Base-by-base conservation (phyloP, 2,797 vertebrate genomes). In the Gymnoscopelus microlampas region DNA sequence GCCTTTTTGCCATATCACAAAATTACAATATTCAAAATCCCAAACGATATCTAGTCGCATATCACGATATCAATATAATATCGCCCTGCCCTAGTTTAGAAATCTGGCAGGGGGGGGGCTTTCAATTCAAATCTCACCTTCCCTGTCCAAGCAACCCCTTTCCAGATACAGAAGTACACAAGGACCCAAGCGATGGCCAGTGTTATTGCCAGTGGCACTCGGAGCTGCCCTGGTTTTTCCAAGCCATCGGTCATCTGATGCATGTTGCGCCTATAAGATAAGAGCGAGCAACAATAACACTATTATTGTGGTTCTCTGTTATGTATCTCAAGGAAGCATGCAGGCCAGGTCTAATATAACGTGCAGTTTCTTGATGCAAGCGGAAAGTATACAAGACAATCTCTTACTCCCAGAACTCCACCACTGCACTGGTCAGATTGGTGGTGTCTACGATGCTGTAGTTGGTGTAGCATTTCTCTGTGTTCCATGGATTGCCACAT, bases 121-220 rank as follows among this genome's bases (percentile, higher is more conserved):
- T 49, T 49, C 48, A 32, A 32, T 35, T 44, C 58, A 53, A 3
- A 2, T 82, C 93, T 95, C 95, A 99, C 98, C 97, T 99, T 99
- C 85, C 98, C 98, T 11, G 98, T 99, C 97, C 98, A 99, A 85
- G 95, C 86, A 81, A 99, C 98, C 76, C 98, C 98, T 90, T 99
- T 99, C 98, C 98, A 99, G 92, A 99, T 99, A 87, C 98, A 99
- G 91, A 99, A 99, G 87, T 99, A 99, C 63, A 99, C 98, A 12
- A 99, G 94, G 70, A 99, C 93, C 98, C 98, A 99, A 73, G 97
- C 97, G 56, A 99, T 96, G 76, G 96, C 97, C 85, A 99, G 91
- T 8, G 98, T 99, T 88, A 99, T 95, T 39, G 98, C 97, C 82
- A 99, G 93, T 0, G 97, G 98, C 92, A 93, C 92, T 76, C 98